Base-by-base conservation (phyloP, 2,113 vertebrate species). In the Podocnemis expansa region DNA sequence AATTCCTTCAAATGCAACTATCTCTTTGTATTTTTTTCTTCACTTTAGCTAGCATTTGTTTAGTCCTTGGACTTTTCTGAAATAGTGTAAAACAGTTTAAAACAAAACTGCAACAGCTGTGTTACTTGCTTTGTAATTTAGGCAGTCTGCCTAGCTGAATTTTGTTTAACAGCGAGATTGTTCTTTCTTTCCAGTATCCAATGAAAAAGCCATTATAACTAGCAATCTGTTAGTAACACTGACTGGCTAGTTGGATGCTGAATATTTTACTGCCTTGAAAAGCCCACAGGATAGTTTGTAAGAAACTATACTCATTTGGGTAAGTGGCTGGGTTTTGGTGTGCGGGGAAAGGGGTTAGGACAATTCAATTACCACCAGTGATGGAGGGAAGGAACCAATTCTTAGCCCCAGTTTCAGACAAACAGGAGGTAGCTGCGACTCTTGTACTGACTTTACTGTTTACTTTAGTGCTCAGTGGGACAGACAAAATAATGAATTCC, bases 231-330 rank as follows among this genome's bases (percentile, higher is more conserved):
- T 78, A 89, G 89, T 82, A 93, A 92, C 89, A 85, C 45, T 75
- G 51, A 91, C 73, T 82, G 92, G 87, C 83, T 52, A 89, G 91
- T 93, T 78, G 92, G 92, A 88, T 84, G 75, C 10, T 92, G 67
- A 92, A 1, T 31, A 34, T 34, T n/a, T 78, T 82, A 89, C 29
- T 82, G 12, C 92, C 87, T 87, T 54, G 67, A 89, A 75, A 96
- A 88, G 95, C 85, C 88, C 95, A 97, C 29, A 93, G 78, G 78
- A 85, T 95, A 96, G 79, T 88, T 91, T 89, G 94, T 90, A 95
- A 93, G 91, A 97, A 96, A 96, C 90, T 47, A 51, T 55, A 58
- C 58, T 87, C 76, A 80, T 93, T 83, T 89, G 87, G 89, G 94
- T 93, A 90, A 91, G 90, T 89, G 79, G 79, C 91, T 91, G 56